Base-by-base conservation (phyloP, 92 coral and sea anemone species). In the Montipora capitata region DNA sequence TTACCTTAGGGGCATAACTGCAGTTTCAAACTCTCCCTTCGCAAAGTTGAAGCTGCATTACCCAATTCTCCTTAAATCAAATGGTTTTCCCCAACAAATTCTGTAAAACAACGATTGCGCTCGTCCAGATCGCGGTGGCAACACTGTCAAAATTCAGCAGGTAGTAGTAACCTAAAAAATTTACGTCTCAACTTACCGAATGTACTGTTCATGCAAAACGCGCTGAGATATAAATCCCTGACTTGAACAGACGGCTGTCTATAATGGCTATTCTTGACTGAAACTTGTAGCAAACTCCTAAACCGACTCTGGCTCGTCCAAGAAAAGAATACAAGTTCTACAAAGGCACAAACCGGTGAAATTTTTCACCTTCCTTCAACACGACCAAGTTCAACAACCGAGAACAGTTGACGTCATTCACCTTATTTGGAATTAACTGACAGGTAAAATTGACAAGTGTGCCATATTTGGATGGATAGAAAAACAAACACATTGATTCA, bases 341-440 rank as follows among this genome's bases (percentile, higher is more conserved):
- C 66, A 68, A 87, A 40, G 43, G 42, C 43, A 42, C 48, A 59
- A 45, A 58, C 87, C 87, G 87, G 87, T 35, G 86, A 95, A 76
- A 48, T 2, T 75, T 89, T 94, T 93, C 87, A 54, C 81, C 92
- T 83, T 73, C 72, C 54, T 68, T 45, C 42, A 51, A 0, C 20
- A 14, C n/a, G 72, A 54, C 85, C 90, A 89, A 94, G 91, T 83
- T 90, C 95, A 82, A 84, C 87, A 76, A 89, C 58, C 80, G 61
- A 51, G 54, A 59, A 57, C 38, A 54, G 79, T 75, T 95, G 96
- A 95, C 98, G 96, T 95, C 98, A 95, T 89, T 72, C 67, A 65
- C 98, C 98, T 54, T 90, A 93, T 93, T 43, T 87, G 98, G 98
- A 4, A 51, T 48, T n/a, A 8, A 59, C 45, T 91, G 96, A 91